These are phyloP conservation scores for Harpagifer antarcticus DNA, from an alignment of 2,797 vertebrate genomes.

Conservation along the genomic window DNA sequence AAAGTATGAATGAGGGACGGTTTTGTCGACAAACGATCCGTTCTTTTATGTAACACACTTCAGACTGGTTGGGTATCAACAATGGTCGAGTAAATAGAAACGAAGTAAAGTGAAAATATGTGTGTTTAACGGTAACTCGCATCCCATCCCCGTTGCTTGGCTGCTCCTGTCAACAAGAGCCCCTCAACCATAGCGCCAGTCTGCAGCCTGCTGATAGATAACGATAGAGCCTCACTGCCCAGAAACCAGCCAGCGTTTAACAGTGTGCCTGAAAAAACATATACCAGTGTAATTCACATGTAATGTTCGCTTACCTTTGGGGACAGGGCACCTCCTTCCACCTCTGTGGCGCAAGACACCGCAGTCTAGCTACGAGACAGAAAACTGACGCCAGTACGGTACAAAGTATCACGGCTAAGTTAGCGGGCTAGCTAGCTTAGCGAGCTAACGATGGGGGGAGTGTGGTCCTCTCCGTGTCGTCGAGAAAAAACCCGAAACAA, in stretches of 20 bases:
- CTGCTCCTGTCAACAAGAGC: constrained; percentile 81
- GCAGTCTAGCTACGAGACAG: constrained; percentile 51
- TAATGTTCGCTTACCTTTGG: constrained; percentile 63
- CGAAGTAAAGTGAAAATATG: constrained; percentile 25
- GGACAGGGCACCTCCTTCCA: constrained; percentile 49
- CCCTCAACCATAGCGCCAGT: constrained; percentile 45
- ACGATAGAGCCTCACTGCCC: constrained; percentile 23
- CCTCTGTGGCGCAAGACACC: constrained; percentile 46
- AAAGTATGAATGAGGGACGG: constrained; percentile 34
- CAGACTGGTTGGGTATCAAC: not conserved
- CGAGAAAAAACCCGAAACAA: constrained; percentile 52
- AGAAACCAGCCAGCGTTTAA: constrained; percentile 28
- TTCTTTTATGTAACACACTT: not conserved
- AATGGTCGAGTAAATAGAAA: not conserved
- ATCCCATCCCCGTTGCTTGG: constrained; percentile 69
- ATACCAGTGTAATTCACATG: not conserved
- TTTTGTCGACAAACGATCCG: accelerated
- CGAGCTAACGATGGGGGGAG: constrained; percentile 68
- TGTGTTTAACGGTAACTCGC: constrained; percentile 51
- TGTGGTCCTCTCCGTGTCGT: constrained; percentile 61
- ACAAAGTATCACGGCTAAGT: constrained; percentile 72
- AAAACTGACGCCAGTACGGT: constrained; percentile 55
- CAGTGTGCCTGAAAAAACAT: constrained; percentile 2
- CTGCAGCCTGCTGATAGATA: constrained; percentile 38
- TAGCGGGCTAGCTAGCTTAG: constrained; percentile 79